phyloP scores from a whole-genome alignment of 2,888 invertebrate genomes.

The Rotaria macrura region DNA sequence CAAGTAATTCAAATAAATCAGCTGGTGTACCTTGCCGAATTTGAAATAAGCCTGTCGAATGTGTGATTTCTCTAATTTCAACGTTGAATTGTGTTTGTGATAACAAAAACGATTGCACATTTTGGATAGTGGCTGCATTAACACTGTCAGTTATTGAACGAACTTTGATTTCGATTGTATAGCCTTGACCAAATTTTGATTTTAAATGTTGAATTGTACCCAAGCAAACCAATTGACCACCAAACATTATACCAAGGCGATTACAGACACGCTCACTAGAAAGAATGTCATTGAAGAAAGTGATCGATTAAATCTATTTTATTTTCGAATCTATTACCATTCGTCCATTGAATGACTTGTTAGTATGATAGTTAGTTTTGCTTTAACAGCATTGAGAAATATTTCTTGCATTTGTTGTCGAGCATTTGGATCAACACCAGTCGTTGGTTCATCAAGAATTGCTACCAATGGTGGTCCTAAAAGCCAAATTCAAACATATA shows the following conservation, averaged over 20 bases:
- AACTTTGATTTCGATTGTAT: constrained; percentile 47
- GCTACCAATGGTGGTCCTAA: constrained; percentile 39
- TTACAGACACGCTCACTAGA: constrained; percentile 59
- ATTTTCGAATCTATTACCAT: constrained; percentile 43
- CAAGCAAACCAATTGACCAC: constrained; percentile 49
- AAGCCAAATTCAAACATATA: too few relatives aligned
- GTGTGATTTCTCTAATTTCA: background rate
- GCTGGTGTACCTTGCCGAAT: background rate
- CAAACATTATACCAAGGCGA: constrained; percentile 50
- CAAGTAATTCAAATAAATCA: constrained; percentile 27
- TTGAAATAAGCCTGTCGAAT: constrained; percentile 7
- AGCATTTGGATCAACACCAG: constrained; percentile 51
- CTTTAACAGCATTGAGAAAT: constrained; percentile 43
- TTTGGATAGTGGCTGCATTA: background rate
- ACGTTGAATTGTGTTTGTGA: background rate
- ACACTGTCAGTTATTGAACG: background rate
- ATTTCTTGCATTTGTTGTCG: constrained; percentile 49
- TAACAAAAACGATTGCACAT: background rate
- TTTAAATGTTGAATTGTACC: constrained; percentile 51
- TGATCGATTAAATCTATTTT: too few relatives aligned
- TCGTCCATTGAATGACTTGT: constrained; percentile 63
- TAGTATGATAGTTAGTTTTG: constrained; percentile 46
- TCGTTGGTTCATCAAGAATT: constrained; percentile 51
- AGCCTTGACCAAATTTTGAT: constrained; percentile 61
- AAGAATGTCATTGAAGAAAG: background rate